Conservation (phyloP, 2,797 vertebrate species). For the Otolemur crassicaudatus region DNA sequence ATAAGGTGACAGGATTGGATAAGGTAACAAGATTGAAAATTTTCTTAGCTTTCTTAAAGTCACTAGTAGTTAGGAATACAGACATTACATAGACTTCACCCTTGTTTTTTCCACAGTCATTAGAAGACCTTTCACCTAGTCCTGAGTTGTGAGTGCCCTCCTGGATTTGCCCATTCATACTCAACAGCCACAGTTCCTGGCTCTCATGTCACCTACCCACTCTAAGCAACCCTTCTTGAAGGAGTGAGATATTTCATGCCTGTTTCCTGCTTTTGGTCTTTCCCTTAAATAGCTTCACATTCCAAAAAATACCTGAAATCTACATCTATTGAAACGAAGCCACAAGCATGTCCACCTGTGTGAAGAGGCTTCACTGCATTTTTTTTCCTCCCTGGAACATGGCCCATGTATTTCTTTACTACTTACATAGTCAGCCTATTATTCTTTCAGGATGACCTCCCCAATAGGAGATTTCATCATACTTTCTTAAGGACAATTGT, state of each 20-base stretch:
- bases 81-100: background rate
- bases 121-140: background rate
- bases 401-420: background rate
- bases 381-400: background rate
- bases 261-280: background rate
- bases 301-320: background rate
- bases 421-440: background rate
- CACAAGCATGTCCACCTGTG: no score
- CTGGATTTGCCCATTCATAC: background rate
- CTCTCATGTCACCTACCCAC: background rate
- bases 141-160: background rate
- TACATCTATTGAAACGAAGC: background rate
- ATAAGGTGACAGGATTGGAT: background rate
- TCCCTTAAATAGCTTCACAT: background rate
- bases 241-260: background rate
- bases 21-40: background rate
- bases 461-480: background rate
- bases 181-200: background rate
- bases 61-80: background rate
- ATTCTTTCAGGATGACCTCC: background rate
- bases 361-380: background rate
- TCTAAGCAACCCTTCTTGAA: background rate
- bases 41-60: background rate
- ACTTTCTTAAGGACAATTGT: background rate
- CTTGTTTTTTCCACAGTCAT: background rate